These are phyloP conservation scores for Pseudonaja textilis DNA, from an alignment of 2,113 vertebrate species.

Conservation along the genomic window DNA sequence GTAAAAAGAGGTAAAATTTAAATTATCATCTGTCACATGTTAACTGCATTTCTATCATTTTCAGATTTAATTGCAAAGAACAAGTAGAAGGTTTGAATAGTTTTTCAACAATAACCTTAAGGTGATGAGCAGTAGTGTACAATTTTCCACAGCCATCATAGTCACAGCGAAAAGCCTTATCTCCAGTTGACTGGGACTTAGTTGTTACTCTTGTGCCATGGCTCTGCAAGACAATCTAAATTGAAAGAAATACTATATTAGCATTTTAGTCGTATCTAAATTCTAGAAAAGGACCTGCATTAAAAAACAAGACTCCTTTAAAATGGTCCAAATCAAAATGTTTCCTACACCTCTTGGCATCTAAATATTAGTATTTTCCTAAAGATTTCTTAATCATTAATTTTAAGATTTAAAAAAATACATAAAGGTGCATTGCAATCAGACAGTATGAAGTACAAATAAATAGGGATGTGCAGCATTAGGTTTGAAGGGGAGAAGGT, in stretches of 20 bases:
- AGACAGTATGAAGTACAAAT: neutral
- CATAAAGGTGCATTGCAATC: neutral
- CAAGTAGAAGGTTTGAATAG: neutral
- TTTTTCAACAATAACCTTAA: conserved; percentile 77
- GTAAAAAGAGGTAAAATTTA: neutral
- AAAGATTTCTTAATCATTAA: neutral
- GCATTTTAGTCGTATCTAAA: neutral
- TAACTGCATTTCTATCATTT: conserved; percentile 5
- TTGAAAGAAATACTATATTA: neutral
- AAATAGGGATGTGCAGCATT: neutral
- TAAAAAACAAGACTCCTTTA: neutral
- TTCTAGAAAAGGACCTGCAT: neutral
- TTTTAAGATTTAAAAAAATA: neutral
- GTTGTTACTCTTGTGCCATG: conserved; percentile 79
- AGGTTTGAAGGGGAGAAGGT: neutral
- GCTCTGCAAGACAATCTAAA: conserved; percentile 92
- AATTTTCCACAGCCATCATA: conserved; percentile 97
- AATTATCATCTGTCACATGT: neutral
- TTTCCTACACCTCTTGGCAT: neutral
- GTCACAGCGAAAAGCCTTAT: conserved; percentile 95
- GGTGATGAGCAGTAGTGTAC: conserved; percentile 97
- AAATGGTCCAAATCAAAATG: neutral
- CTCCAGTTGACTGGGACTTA: conserved; percentile 86
- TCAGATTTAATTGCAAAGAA: conserved; percentile 1
- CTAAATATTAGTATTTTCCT: neutral